phyloP scores from a whole-genome alignment of 2,113 vertebrate species.

The Gracilinanus agilis region DNA sequence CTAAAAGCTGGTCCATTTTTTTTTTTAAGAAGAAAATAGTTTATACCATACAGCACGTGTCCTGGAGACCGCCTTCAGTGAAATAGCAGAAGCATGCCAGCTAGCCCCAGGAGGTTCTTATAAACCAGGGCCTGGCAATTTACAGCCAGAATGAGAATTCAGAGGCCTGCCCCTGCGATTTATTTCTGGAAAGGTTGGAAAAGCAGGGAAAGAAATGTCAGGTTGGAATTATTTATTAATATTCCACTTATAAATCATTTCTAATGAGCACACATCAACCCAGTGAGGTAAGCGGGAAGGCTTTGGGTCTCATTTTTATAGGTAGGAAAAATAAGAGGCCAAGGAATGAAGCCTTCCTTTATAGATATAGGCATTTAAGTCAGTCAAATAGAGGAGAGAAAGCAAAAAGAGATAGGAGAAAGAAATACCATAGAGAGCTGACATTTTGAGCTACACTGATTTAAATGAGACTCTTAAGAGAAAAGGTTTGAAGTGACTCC shows the following conservation, averaged over 20 bases:
- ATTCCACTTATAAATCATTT: neutral
- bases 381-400: neutral
- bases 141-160: slow-evolving; percentile 6
- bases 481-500: neutral
- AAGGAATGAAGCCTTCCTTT: neutral
- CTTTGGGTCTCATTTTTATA: slow-evolving; percentile 8
- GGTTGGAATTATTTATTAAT: slow-evolving; percentile 35
- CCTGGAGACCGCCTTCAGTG: neutral
- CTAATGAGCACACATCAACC: neutral
- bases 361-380: neutral
- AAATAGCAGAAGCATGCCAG: neutral
- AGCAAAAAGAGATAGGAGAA: neutral
- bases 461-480: neutral
- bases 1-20: neutral
- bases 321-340: neutral
- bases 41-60: neutral
- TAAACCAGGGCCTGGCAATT: slow-evolving; percentile 15
- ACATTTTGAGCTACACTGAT: neutral
- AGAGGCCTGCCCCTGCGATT: neutral
- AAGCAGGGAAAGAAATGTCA: slow-evolving; percentile 40
- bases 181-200: slow-evolving; percentile 48
- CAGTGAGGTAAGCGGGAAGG: neutral
- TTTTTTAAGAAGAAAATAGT: slow-evolving; percentile 16
- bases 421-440: neutral
- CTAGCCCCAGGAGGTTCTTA: slow-evolving; percentile 5